These are phyloP conservation scores for Gavia stellata DNA, from an alignment of 2,113 vertebrate genomes.

Conservation along the genomic window DNA sequence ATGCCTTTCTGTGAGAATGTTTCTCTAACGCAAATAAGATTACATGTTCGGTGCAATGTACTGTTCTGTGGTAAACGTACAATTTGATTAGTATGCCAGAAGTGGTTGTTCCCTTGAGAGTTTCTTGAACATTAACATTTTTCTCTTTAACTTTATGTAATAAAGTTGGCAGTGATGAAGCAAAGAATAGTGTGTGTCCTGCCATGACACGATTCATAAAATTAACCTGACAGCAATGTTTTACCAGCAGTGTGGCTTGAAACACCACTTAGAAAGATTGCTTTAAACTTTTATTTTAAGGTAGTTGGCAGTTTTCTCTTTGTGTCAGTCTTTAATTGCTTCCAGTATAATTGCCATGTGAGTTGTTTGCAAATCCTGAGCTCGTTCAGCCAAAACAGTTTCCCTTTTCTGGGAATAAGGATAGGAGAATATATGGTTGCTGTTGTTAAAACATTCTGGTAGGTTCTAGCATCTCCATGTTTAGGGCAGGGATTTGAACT, in stretches of 20 bases:
- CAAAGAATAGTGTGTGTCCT: slow-evolving; percentile 1
- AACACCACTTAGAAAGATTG: neutral
- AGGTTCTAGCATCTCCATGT: neutral
- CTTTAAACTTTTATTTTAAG: neutral
- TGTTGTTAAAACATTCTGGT: neutral
- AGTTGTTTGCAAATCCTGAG: neutral
- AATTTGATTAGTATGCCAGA: neutral
- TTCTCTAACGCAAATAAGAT: neutral
- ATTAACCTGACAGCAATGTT: neutral
- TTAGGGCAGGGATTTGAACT: neutral
- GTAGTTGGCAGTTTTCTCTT: neutral
- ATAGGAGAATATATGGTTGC: neutral
- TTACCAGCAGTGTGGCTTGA: neutral
- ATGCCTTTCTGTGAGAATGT: neutral
- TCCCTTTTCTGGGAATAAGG: neutral
- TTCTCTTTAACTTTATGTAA: neutral
- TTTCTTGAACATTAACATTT: neutral
- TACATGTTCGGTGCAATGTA: neutral
- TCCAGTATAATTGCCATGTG: neutral
- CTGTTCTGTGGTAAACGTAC: neutral
- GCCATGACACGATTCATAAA: neutral
- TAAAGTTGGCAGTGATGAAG: neutral
- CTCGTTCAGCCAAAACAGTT: neutral
- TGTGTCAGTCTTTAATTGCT: neutral
- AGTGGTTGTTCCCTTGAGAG: neutral